Percentiles rank a stretch among this genome's conserved stretches.
phyloP scores from a whole-genome alignment of 2,113 vertebrate genomes.

The Misgurnus anguillicaudatus region DNA sequence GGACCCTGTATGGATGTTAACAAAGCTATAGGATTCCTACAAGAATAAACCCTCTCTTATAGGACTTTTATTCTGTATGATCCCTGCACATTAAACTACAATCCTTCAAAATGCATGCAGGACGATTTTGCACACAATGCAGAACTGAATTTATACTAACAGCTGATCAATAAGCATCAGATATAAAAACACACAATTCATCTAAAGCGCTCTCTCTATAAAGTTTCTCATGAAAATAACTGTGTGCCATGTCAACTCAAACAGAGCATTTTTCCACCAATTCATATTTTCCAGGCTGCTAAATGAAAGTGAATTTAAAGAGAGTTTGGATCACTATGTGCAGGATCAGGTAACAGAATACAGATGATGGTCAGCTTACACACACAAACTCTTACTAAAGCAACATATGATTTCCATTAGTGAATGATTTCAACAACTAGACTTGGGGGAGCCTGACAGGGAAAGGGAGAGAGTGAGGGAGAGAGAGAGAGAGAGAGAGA shows the following conservation, averaged over 20 bases:
- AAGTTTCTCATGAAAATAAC: slow-evolving; percentile 15
- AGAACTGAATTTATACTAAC: too few relatives aligned
- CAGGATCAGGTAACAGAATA: slow-evolving; percentile 1
- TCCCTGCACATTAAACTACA: too few relatives aligned
- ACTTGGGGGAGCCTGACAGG: slow-evolving; percentile 23
- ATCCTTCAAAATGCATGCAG: too few relatives aligned
- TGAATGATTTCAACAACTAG: neutral
- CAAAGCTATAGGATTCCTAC: too few relatives aligned
- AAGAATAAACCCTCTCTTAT: too few relatives aligned
- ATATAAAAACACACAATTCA: neutral
- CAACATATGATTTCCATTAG: slow-evolving; percentile 24
- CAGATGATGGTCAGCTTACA: slow-evolving; percentile 7
- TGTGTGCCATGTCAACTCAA: slow-evolving; percentile 10
- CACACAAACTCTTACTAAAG: neutral
- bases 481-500: neutral
- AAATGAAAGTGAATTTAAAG: slow-evolving; percentile 12
- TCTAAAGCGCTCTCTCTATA: neutral
- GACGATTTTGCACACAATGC: too few relatives aligned
- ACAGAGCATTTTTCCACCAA: slow-evolving; percentile 25
- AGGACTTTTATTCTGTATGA: too few relatives aligned
- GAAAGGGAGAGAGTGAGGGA: neutral
- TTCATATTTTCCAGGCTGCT: slow-evolving; percentile 44
- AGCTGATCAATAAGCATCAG: too few relatives aligned
- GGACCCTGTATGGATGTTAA: too few relatives aligned
- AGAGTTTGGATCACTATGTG: slow-evolving; percentile 1